phyloP scores from a whole-genome alignment of 2,113 vertebrate species.

The Polypterus bichir region DNA sequence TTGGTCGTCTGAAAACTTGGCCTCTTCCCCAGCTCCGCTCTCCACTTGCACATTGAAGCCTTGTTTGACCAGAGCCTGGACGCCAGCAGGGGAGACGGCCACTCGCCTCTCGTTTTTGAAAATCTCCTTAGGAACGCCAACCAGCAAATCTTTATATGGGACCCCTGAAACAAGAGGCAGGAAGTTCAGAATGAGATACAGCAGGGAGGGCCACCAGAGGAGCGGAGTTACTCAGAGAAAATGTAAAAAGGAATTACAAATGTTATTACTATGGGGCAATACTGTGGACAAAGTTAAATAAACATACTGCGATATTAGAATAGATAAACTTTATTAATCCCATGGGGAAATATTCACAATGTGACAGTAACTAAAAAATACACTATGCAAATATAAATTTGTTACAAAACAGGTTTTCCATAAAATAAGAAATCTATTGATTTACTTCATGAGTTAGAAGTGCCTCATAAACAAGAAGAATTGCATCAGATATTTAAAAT shows the following conservation, averaged over 20 bases:
- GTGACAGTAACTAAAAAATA: no score
- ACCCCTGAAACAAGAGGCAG: constrained; percentile 28
- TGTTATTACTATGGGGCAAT: background rate
- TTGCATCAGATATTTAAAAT: no score
- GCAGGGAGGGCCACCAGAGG: background rate
- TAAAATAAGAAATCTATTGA: no score
- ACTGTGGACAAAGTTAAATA: background rate
- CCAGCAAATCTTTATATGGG: constrained; percentile 41
- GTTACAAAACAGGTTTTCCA: no score
- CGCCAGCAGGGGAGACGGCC: constrained; percentile 40
- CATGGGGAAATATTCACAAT: no score
- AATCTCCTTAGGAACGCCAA: constrained; percentile 49
- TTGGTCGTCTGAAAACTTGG: constrained; percentile 51
- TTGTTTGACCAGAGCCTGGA: constrained; percentile 49
- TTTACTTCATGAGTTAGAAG: no score
- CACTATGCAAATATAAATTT: no score
- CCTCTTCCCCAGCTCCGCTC: constrained; percentile 43
- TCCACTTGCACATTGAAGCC: constrained; percentile 50
- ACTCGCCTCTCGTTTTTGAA: constrained; percentile 43
- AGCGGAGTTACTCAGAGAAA: background rate
- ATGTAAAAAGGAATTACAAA: background rate
- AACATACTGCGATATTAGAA: background rate
- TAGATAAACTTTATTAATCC: no score
- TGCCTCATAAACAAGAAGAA: no score
- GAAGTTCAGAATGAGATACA: background rate